Evolutionary conservation across 2,888 invertebrate genomes (phyloP).

Genomic region (Drosophila stalkeri): DNA sequence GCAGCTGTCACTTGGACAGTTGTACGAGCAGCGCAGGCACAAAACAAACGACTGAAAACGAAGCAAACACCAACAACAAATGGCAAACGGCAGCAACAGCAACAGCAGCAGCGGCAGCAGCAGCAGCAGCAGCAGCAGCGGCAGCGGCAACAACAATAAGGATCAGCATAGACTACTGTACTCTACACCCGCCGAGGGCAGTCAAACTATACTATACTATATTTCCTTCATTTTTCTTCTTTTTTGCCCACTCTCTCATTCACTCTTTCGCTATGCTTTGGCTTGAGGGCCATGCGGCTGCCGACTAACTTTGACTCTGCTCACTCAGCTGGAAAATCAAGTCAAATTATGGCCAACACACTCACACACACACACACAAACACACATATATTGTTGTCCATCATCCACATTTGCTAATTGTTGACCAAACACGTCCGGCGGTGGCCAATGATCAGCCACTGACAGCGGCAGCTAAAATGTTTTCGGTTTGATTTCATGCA

Average conservation of each 20-base stretch:
- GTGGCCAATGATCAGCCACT: slow-evolving; percentile 6
- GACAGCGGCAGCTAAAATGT: slow-evolving; percentile 7
- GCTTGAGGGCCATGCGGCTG: slow-evolving; percentile 22
- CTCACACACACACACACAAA: slow-evolving; percentile 25
- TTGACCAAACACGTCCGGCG: slow-evolving; percentile 43
- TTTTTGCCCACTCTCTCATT: neutral
- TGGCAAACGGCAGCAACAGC: slow-evolving; percentile 42
- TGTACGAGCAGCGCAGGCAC: slow-evolving; percentile 69
- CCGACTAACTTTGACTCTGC: slow-evolving; percentile 40
- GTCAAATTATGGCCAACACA: slow-evolving; percentile 65
- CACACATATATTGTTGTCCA: neutral
- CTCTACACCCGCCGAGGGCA: slow-evolving; percentile 32
- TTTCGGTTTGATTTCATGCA: slow-evolving; percentile 3
- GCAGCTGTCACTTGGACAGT: slow-evolving; percentile 82
- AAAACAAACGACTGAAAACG: slow-evolving; percentile 67
- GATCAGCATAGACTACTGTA: neutral
- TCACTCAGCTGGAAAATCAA: slow-evolving; percentile 63
- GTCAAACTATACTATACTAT: slow-evolving; percentile 34
- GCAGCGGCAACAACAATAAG: slow-evolving; percentile 43
- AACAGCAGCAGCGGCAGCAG: slow-evolving; percentile 33
- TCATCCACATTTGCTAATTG: slow-evolving; percentile 58
- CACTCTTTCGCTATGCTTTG: neutral
- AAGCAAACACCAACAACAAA: slow-evolving; percentile 76
- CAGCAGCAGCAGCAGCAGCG: slow-evolving; percentile 30
- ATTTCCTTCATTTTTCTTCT: neutral